These are phyloP conservation scores for Phalacrocorax pelagicus DNA, from an alignment of 2,113 vertebrate species.

Conservation along the genomic window DNA sequence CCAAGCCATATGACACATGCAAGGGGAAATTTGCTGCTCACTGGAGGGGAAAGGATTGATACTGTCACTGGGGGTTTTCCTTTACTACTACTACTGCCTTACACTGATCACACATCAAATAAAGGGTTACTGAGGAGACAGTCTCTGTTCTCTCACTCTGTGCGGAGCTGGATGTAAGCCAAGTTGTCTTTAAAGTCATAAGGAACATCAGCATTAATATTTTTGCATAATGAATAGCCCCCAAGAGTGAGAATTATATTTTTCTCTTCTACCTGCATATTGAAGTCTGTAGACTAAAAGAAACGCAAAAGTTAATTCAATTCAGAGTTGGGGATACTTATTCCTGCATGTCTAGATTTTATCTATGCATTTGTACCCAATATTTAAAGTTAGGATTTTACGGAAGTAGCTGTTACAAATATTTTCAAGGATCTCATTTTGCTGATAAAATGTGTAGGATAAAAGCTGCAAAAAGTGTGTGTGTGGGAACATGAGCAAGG, in stretches of 20 bases:
- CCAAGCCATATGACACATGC: rapidly evolving
- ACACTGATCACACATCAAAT: not conserved
- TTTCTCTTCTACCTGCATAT: not conserved
- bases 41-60: not conserved
- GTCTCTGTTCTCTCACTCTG: not conserved
- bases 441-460: not conserved
- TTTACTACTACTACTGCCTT: not conserved
- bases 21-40: not conserved
- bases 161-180: not conserved
- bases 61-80: not conserved
- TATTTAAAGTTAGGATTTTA: not conserved
- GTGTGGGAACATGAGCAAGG: not conserved
- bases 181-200: not conserved
- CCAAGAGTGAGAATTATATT: not conserved
- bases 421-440: not conserved
- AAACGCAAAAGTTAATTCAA: not conserved
- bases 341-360: not conserved
- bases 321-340: not conserved
- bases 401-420: not conserved
- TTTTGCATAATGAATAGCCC: not conserved
- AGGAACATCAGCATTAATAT: not conserved
- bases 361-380: not conserved
- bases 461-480: not conserved
- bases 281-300: not conserved
- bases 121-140: not conserved